Conservation (phyloP, 2,888 invertebrate species). For the Pristionchus mayeri region DNA sequence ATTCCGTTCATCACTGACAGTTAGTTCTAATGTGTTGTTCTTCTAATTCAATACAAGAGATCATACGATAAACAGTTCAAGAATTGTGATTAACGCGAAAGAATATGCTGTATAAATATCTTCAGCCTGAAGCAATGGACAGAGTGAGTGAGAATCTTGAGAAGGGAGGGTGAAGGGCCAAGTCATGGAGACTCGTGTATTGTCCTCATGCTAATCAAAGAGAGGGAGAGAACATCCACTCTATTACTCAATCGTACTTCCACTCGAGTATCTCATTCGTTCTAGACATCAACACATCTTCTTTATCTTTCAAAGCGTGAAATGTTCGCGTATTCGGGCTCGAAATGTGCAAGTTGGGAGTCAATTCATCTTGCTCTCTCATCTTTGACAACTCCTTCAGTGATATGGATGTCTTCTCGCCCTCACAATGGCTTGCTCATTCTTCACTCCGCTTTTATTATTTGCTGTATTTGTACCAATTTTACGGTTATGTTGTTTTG, state of each 20-base stretch:
- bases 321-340: background rate
- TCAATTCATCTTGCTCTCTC: slow-evolving; percentile 41
- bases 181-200: background rate
- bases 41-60: no score
- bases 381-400: slow-evolving; percentile 34
- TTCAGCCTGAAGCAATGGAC: no score
- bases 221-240: background rate
- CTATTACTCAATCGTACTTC: slow-evolving; percentile 27
- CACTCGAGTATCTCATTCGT: background rate
- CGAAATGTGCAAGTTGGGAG: background rate
- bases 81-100: background rate
- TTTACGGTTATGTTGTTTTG: no score
- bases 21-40: no score
- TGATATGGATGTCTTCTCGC: slow-evolving; percentile 40
- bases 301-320: slow-evolving; percentile 6
- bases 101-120: background rate
- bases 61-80: no score
- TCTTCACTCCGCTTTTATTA: no score
- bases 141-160: background rate
- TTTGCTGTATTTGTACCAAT: no score
- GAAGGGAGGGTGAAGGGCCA: background rate
- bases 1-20: no score
- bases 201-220: slow-evolving; percentile 36
- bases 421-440: background rate
- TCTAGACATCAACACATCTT: no score